phyloP scores from a whole-genome alignment of 2,888 invertebrate species.

The Venusia cambrica region DNA sequence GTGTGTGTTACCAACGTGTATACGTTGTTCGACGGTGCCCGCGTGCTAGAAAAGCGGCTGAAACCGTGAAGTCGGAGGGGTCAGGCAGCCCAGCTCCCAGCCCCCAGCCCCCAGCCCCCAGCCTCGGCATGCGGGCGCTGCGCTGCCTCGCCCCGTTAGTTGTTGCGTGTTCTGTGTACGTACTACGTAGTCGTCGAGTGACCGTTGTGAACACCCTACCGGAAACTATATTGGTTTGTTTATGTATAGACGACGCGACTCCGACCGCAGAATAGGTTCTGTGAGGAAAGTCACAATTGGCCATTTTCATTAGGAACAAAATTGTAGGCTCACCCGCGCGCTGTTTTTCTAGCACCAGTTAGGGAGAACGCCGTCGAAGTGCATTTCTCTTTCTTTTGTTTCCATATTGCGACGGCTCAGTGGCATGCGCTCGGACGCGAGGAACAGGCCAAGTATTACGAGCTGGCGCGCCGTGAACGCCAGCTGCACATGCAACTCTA shows the following conservation, averaged over 20 bases:
- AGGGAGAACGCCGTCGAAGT: constrained; percentile 75
- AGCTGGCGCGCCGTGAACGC: constrained; percentile 98
- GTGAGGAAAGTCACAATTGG: constrained; percentile 77
- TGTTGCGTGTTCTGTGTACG: constrained; percentile 75
- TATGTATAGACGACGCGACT: constrained; percentile 75
- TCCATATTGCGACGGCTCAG: constrained; percentile 84
- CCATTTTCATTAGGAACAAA: constrained; percentile 77
- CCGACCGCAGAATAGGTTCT: constrained; percentile 81
- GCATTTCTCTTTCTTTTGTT: constrained; percentile 80
- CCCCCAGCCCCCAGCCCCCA: constrained; percentile 35
- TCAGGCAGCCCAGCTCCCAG: constrained; percentile 39
- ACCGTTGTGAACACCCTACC: constrained; percentile 67
- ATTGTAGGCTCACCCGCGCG: constrained; percentile 79
- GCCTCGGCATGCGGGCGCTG: constrained; percentile 8
- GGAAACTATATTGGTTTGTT: constrained; percentile 81
- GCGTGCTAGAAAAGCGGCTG: constrained; percentile 80
- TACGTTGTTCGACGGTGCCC: constrained; percentile 55
- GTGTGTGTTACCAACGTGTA: constrained; percentile 63
- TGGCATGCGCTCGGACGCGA: constrained; percentile 99
- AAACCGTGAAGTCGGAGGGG: constrained; percentile 49
- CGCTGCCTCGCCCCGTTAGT: constrained; percentile 37
- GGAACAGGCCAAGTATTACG: constrained; percentile 99
- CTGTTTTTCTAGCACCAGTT: constrained; percentile 87
- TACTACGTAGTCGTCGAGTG: constrained; percentile 80
- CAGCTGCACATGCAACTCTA: constrained; percentile 99